phyloP scores from a whole-genome alignment of 2,888 invertebrate genomes.

The Drosophila kanekoi region DNA sequence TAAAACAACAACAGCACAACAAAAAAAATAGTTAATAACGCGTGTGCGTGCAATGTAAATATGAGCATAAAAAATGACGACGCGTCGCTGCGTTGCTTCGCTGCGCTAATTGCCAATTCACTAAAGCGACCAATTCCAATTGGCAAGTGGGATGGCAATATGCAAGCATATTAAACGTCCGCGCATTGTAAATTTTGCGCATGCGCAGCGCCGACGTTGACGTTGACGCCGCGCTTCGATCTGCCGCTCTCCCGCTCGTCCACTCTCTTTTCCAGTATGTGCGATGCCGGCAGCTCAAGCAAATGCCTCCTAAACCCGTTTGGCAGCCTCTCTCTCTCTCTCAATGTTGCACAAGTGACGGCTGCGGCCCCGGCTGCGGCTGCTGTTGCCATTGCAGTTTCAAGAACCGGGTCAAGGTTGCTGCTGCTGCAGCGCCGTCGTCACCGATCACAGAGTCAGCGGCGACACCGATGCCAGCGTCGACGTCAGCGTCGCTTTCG shows the following conservation, averaged over 20 bases:
- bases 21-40: slow-evolving; percentile 63
- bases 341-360: slow-evolving; percentile 59
- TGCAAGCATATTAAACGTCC: slow-evolving; percentile 1
- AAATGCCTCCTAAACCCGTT: slow-evolving; percentile 60
- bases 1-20: not conserved
- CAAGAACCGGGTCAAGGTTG: slow-evolving; percentile 85
- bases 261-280: slow-evolving; percentile 11
- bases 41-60: slow-evolving; percentile 69
- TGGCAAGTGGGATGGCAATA: slow-evolving; percentile 32
- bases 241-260: slow-evolving; percentile 3
- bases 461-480: slow-evolving; percentile 6
- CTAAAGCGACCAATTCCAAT: slow-evolving; percentile 46
- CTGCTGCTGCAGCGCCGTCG: slow-evolving; percentile 38
- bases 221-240: slow-evolving; percentile 20
- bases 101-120: slow-evolving; percentile 63
- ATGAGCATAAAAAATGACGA: slow-evolving; percentile 49
- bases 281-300: slow-evolving; percentile 49
- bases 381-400: slow-evolving; percentile 80
- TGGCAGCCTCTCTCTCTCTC: slow-evolving; percentile 56
- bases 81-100: slow-evolving; percentile 12
- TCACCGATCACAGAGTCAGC: slow-evolving; percentile 64
- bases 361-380: slow-evolving; percentile 25
- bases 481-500: slow-evolving; percentile 61
- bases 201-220: slow-evolving; percentile 61
- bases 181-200: slow-evolving; percentile 63